Evolutionary conservation across 2,888 invertebrate species (phyloP), one percentile per base, ranked within the genome.

Genomic region (Pilophorus perplexus): DNA sequence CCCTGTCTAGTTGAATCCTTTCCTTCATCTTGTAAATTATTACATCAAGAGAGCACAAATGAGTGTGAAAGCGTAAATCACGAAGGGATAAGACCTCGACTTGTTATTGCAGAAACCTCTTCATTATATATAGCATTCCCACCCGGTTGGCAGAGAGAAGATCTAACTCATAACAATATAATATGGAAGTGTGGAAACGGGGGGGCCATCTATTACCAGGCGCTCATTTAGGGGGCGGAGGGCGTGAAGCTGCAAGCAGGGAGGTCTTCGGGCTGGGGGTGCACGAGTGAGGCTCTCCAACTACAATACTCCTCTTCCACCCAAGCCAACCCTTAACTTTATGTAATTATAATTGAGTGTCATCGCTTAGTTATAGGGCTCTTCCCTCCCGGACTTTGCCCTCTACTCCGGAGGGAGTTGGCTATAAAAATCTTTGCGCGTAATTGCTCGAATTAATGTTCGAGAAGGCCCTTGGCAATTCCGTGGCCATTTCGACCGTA

Each of bases 321-420:
- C 28, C 60, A 62, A 14, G 8, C 62, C 46, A 28, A 33, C 62
- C 62, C 62, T 62, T 62, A 44, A 62, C 48, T 62, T 48, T 44
- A 62, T 62, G 62, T 62, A 62, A 62, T 62, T 62, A 62, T 62
- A 62, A 62, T 62, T 62, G 62, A 62, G 62, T 62, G 62, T 62
- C 62, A 62, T 62, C 62, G 62, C 62, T 62, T 62, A 62, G 62
- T 62, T 62, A 62, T 62, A 62, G 62, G 23, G 37, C 37, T 38
- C 38, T 38, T 38, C 38, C 16, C 38, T 55, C 55, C 14, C n/a
- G 14, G 28, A 16, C 52, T 27, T 8, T 25, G 27, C 20, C 54
- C n/a, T 37, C 20, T 14, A 14, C 28, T 18, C 52, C 18, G 25
- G 27, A 28, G 28, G 52, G 25, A 28, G 52, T 28, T 23, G 48